Evolutionary conservation across 2,888 invertebrate genomes (phyloP).

Genomic region (Rhagophthalmus giganteus): DNA sequence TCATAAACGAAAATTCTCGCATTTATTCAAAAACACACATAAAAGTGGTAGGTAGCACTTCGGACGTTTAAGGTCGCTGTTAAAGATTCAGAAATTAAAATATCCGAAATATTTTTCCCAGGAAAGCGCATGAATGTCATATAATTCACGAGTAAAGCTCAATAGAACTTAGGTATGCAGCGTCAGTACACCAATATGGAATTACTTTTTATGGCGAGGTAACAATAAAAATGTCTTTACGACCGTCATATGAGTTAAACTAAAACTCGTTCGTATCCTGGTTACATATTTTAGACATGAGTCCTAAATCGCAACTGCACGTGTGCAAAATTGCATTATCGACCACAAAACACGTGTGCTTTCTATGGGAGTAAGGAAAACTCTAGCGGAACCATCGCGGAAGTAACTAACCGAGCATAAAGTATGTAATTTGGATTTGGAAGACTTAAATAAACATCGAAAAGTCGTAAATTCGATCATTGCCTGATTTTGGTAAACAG

Average conservation of each 20-base stretch:
- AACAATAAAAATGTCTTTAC: constrained; percentile 23
- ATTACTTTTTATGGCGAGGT: constrained; percentile 14
- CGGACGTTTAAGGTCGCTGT: too few species aligned
- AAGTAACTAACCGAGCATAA: not conserved
- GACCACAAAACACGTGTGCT: constrained; percentile 11
- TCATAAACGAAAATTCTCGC: not conserved
- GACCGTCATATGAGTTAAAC: constrained; percentile 8
- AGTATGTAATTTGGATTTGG: too few species aligned
- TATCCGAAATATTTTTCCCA: not conserved
- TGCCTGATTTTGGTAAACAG: constrained; percentile 7
- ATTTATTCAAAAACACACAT: too few species aligned
- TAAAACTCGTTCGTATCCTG: constrained; percentile 17
- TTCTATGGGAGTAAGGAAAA: not conserved
- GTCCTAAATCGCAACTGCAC: constrained; percentile 15
- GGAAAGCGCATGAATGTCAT: constrained; percentile 9
- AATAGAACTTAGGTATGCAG: constrained; percentile 15
- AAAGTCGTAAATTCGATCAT: constrained; percentile 7
- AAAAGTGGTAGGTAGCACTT: too few species aligned
- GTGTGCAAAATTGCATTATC: constrained; percentile 12
- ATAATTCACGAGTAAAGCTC: constrained; percentile 11
- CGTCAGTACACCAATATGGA: constrained; percentile 15
- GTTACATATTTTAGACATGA: constrained; percentile 22
- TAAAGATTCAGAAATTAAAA: not conserved
- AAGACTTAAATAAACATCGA: constrained; percentile 2
- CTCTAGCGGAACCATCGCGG: not conserved